Evolutionary conservation across 2,797 vertebrate species (phyloP), one percentile per base, ranked within the genome.

Genomic region (Lacerta agilis): DNA sequence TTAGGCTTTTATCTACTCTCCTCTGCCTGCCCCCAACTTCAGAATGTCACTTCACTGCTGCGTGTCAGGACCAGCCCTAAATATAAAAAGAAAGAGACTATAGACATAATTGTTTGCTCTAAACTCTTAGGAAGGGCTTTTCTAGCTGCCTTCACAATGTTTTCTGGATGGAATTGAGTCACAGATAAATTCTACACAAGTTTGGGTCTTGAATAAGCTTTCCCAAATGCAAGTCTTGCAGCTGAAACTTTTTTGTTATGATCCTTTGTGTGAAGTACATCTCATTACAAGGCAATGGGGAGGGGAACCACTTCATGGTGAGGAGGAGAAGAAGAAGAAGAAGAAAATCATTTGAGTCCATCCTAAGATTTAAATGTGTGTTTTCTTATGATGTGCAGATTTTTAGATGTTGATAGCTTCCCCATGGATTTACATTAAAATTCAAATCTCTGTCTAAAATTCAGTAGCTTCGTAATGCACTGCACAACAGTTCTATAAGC

Each of bases 381-480:
- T 4, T 8, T 75, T 29, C 43, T 83, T 45, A 55, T 8, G 29
- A 90, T 66, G 78, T 8, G 15, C 3, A 18, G 58, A 55, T 45
- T 83, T 3, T 85, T 85, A 85, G 7, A 91, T n/a, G 5, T 67
- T 67, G 33, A n/a, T 0, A 3, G 0, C 27, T 38, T 88, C 78
- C 43, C 6, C 33, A 1, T 73, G 81, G 45, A 76, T 2, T 87
- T 89, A 49, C 11, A 38, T 72, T 88, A 71, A 66, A 33, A 92
- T 71, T 84, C 5, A 90, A 90, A 85, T 79, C 1, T 5, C 84
- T 66, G 29, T 75, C 69, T 79, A 79, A 90, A 92, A 81, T 72
- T 66, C 36, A 72, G 55, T 61, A 0, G 73, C 81, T 86, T 89
- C 20, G 38, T 91, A 88, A 92, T 92, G 85, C 66, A 66, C 8